Base-by-base conservation (phyloP, 2,113 vertebrate genomes). In the Irena cyanogastra region DNA sequence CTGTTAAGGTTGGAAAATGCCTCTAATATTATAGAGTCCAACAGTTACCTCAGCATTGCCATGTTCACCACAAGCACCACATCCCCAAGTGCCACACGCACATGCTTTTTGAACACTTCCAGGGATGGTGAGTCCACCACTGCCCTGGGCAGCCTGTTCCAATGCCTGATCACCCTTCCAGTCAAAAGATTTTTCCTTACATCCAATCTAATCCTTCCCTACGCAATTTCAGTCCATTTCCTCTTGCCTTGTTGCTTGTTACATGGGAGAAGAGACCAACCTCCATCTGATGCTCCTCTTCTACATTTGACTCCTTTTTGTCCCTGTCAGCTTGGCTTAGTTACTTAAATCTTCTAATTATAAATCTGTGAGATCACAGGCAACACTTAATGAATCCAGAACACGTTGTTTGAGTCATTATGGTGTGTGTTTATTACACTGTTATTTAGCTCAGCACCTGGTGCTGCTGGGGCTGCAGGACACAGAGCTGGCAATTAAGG, bases 401-500 rank as follows among this genome's bases (percentile, higher is more conserved):
- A 35, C 18, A 42, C 4, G 1, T 72, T 61, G 31, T 59, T 85
- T 87, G 86, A 91, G 78, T 76, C 69, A 64, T 87, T 68, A 16
- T 45, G 66, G 13, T 45, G 11, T 53, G 44, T 84, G 81, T 80
- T 95, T 90, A 65, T 90, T 81, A 89, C 81, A 23, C 24, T 79
- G 83, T 75, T 71, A 69, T 83, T 95, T 59, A 92, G 89, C 56
- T 87, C 57, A 91, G 89, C 89, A 95, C 89, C 93, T 90, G 87
- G 53, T 76, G 69, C 84, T 91, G 56, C 77, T 79, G 56, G 37
- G 60, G 42, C 57, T 95, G 68, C 64, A 82, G 89, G 89, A 85
- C 75, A 84, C 30, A 53, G 60, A 89, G 80, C 77, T 83, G 80
- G 86, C 81, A 93, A 53, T 85, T 56, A 45, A 76, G 61, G 45